Percentiles rank a stretch among this genome's conserved stretches.
These are phyloP conservation scores for Gobio occitaniae DNA, from an alignment of 2,797 vertebrate species.

Conservation along the genomic window DNA sequence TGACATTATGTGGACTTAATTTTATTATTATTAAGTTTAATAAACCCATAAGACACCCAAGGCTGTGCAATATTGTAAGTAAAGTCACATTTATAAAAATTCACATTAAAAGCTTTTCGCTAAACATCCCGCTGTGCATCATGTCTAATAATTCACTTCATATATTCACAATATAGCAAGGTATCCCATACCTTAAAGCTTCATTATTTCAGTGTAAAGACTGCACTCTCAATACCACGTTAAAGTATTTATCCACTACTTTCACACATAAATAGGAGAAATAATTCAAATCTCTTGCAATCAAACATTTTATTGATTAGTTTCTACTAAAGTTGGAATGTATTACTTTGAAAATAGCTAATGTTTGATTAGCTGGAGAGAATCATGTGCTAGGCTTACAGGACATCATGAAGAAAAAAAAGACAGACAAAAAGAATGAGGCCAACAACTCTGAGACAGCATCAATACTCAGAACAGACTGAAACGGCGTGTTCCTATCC, in stretches of 20 bases:
- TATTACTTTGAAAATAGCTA: neutral
- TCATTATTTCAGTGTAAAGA: neutral
- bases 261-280: neutral
- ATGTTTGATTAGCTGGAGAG: neutral
- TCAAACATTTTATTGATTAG: neutral
- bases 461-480: neutral
- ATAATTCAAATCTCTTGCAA: neutral
- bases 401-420: neutral
- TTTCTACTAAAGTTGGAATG: neutral
- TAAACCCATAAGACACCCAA: neutral
- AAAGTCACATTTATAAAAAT: neutral
- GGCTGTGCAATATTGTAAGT: neutral
- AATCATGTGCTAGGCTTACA: neutral
- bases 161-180: conserved; percentile 12
- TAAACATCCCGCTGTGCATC: neutral
- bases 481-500: conserved; percentile 29
- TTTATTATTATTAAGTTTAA: neutral
- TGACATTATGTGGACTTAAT: neutral
- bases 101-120: neutral
- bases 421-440: conserved; percentile 1
- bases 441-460: neutral
- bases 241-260: neutral
- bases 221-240: neutral
- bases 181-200: neutral
- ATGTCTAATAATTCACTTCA: neutral